Conservation (phyloP, 2,888 invertebrate species). For the Nineta flava region DNA sequence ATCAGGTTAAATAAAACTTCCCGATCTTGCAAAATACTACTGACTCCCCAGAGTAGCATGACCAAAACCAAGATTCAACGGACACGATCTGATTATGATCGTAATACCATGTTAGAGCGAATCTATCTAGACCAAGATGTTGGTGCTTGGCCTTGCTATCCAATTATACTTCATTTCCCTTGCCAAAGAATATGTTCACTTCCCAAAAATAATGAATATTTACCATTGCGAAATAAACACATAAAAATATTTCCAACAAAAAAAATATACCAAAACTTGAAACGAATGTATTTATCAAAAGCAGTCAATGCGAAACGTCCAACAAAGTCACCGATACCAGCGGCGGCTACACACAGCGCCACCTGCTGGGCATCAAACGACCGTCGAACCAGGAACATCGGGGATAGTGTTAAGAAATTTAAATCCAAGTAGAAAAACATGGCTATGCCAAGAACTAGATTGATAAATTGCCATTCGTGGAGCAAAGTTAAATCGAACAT, state of each 20-base stretch:
- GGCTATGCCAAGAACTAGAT: conserved; percentile 52
- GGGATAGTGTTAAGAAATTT: conserved; percentile 52
- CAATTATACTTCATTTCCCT: too few relatives aligned
- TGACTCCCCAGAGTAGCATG: too few relatives aligned
- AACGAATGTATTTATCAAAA: conserved; percentile 39
- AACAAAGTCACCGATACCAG: conserved; percentile 48
- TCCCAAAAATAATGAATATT: conserved; percentile 10
- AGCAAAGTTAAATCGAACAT: conserved; percentile 44
- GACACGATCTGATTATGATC: too few relatives aligned
- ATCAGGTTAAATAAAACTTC: too few relatives aligned
- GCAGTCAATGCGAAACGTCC: conserved; percentile 46
- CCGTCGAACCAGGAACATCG: conserved; percentile 40
- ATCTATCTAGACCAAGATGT: too few relatives aligned
- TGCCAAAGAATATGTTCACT: too few relatives aligned
- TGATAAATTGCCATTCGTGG: conserved; percentile 46
- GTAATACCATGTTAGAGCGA: too few relatives aligned
- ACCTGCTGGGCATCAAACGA: conserved; percentile 41
- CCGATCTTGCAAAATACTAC: too few relatives aligned
- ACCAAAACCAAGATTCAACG: too few relatives aligned
- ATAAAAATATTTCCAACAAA: conserved; percentile 46
- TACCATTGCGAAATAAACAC: conserved; percentile 51
- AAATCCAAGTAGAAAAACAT: conserved; percentile 52
- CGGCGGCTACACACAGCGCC: conserved; percentile 51
- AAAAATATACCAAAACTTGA: conserved; percentile 48
- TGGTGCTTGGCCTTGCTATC: too few relatives aligned